A percentile compares a stretch with the other conserved stretches of the same genome.
phyloP scores from a whole-genome alignment of 2,797 vertebrate species.

The Leuciscus waleckii region DNA sequence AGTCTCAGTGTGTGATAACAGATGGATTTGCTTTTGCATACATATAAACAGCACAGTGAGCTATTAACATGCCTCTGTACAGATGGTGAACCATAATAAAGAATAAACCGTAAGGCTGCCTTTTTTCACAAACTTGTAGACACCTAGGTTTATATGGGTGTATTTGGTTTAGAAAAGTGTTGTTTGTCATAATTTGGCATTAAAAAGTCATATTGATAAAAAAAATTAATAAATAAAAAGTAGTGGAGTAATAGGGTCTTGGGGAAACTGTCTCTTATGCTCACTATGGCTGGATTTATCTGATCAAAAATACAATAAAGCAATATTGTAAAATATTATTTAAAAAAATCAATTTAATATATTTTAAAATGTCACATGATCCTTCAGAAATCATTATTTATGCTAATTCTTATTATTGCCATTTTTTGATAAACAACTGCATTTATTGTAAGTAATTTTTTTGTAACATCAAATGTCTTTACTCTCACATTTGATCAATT shows the following conservation, averaged over 20 bases:
- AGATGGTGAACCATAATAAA: conserved; percentile 88
- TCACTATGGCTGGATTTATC: not conserved
- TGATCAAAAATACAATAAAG: not conserved
- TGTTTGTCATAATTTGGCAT: not conserved
- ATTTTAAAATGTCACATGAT: not conserved
- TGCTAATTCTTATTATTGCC: not conserved
- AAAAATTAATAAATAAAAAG: too few species aligned
- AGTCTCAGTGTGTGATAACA: conserved; percentile 83
- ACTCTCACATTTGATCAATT: not conserved
- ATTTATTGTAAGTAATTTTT: not conserved
- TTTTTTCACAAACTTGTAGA: conserved; percentile 65
- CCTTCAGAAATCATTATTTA: not conserved
- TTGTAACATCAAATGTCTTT: not conserved
- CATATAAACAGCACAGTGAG: conserved; percentile 82
- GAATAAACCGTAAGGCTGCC: conserved; percentile 83
- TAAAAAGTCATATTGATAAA: not conserved
- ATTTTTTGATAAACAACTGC: not conserved
- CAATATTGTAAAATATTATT: not conserved
- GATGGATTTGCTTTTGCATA: conserved; percentile 87
- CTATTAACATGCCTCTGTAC: conserved; percentile 84
- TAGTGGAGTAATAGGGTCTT: not conserved
- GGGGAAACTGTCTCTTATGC: not conserved
- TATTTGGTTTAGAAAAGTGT: not conserved
- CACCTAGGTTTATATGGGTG: not conserved
- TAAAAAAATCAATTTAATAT: not conserved